Percentiles rank a stretch among this genome's conserved stretches.
These are phyloP conservation scores for Crotalus viridis DNA, from an alignment of 2,113 vertebrate genomes.

Conservation along the genomic window DNA sequence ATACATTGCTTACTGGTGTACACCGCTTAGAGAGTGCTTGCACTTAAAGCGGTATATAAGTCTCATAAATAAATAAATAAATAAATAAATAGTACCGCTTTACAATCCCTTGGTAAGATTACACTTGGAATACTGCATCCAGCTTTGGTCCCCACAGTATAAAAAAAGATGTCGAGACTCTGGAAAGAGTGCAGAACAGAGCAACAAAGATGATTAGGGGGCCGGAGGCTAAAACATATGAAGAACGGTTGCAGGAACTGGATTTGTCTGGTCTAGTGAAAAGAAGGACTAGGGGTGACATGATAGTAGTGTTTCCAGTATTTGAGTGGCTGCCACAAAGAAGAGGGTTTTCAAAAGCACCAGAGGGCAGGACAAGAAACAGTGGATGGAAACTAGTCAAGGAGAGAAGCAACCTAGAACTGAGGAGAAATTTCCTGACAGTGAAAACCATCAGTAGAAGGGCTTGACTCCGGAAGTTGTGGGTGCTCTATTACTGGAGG, in stretches of 20 bases:
- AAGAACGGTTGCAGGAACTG: not conserved
- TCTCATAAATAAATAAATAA: no score
- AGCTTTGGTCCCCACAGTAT: not conserved
- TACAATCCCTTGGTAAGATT: not conserved
- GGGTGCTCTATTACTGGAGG: not conserved
- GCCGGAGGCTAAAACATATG: not conserved
- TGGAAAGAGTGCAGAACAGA: not conserved
- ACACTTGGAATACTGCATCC: not conserved
- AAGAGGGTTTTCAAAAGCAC: not conserved
- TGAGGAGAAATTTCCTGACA: not conserved
- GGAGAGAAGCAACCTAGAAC: not conserved
- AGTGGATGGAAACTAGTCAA: not conserved
- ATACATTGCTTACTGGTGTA: no score
- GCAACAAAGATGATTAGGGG: no score
- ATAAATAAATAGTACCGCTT: not conserved
- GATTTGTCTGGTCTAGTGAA: not conserved
- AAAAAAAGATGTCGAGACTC: not conserved
- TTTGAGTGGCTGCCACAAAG: not conserved
- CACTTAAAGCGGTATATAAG: no score
- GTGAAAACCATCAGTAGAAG: not conserved
- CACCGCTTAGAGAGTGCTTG: no score
- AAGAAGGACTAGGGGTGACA: not conserved
- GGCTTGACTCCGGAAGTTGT: not conserved
- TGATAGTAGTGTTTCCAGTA: not conserved
- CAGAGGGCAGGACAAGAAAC: not conserved